Conservation (phyloP, 1,140 invertebrate species). For the Stegodyphus mimosarum region DNA sequence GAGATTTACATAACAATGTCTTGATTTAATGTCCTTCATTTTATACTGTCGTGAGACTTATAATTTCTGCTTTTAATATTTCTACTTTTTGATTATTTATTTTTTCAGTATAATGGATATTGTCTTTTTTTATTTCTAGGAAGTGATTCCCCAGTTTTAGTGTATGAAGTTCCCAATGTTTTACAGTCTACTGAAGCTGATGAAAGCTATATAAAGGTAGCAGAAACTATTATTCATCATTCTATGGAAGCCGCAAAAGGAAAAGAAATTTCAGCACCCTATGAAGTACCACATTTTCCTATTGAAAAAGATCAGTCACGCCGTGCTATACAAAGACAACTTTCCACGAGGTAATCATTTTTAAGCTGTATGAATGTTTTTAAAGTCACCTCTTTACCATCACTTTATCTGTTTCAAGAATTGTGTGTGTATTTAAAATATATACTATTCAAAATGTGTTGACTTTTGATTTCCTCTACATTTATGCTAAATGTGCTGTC, state of each 20-base stretch:
- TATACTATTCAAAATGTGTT: too few species aligned
- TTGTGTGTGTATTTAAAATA: too few species aligned
- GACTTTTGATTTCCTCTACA: too few species aligned
- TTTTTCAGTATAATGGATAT: too few species aligned
- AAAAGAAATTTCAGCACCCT: conserved; percentile 92
- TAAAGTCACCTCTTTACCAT: not conserved
- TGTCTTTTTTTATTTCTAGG: conserved; percentile 33
- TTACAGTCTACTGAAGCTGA: conserved; percentile 7
- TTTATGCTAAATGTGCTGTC: too few species aligned
- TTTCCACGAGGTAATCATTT: conserved; percentile 80
- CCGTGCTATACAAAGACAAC: conserved; percentile 91
- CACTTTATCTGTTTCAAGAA: too few species aligned
- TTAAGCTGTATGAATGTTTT: not conserved
- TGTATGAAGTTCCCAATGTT: conserved; percentile 1
- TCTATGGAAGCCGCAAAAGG: conserved; percentile 7
- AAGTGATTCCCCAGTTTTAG: conserved; percentile 17
- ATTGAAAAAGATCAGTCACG: conserved; percentile 93
- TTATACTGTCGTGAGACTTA: too few species aligned
- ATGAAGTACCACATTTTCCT: conserved; percentile 95
- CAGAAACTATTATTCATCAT: conserved; percentile 50
- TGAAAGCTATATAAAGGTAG: conserved; percentile 31
- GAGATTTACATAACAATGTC: too few species aligned
- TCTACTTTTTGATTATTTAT: too few species aligned
- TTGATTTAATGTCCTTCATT: too few species aligned
- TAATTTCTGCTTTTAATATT: too few species aligned